Evolutionary conservation across 1,140 invertebrate species (phyloP), one percentile per base, ranked within the genome.

Genomic region (Zaprionus lachaisei): DNA sequence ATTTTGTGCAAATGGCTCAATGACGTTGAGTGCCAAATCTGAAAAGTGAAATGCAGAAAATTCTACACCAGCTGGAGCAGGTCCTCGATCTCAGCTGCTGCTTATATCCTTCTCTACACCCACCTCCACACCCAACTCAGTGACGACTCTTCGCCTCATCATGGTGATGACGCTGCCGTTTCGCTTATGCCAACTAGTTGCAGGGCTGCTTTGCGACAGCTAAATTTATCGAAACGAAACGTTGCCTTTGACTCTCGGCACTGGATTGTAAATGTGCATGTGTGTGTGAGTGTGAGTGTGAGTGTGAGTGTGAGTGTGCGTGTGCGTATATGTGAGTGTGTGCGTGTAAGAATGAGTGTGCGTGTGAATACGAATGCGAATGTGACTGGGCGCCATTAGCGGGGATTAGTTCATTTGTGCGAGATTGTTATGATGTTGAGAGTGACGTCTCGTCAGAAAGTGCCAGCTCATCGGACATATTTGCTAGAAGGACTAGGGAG

Each of bases 1-100:
- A 65, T 74, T 66, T 66, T 69, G 64, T 64, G 60, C 75, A 73
- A 72, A 77, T 77, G 74, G 70, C 74, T 67, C 74, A 77, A 67
- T 77, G 74, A 77, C 75, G 70, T 49, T 77, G 70, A 77, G 70
- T 77, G 64, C 62, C 57, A 77, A 77, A 77, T 77, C 75, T 68
- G 58, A 58, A 67, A 77, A 72, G 75, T 63, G 70, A 77, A 77
- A 73, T 77, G 75, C 75, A 72, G 56, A 77, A 72, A 63, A 47
- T 47, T 47, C 41, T 73, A 57, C 58, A 54, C 65, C 63, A n/a
- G 17, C 37, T 44, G 58, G 3, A 65, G 28, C 31, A 17, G 34
- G 12, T 49, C 15, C 17, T 58, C 57, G 17, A 17, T 17, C 22
- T 68, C 54, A 66, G 24, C 51, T 11, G 22, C 17, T 56, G 31